Percentiles rank a stretch among this genome's conserved stretches.
phyloP scores from a whole-genome alignment of 2,113 vertebrate genomes.

The Hystrix brachyura region DNA sequence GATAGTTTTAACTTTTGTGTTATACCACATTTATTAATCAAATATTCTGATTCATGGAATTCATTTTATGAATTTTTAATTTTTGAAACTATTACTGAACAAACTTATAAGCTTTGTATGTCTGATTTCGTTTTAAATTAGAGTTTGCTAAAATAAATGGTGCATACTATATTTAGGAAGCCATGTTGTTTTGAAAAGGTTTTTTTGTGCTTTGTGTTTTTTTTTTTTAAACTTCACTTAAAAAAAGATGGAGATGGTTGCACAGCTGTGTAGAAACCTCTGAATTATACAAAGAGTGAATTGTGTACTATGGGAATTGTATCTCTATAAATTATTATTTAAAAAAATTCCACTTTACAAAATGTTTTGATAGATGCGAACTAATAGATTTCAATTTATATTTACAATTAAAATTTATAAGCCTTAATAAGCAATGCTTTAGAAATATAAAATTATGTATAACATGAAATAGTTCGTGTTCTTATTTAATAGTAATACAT shows the following conservation, averaged over 20 bases:
- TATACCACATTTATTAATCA: constrained; percentile 45
- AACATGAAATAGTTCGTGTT: constrained; percentile 58
- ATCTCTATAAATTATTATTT: constrained; percentile 40
- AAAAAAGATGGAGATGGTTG: constrained; percentile 24
- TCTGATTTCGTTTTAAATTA: constrained; percentile 60
- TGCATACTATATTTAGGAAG: neutral
- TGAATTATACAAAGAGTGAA: constrained; percentile 23
- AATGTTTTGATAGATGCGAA: constrained; percentile 54
- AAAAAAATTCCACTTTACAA: constrained; percentile 18
- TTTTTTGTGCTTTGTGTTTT: neutral
- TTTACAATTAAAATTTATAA: constrained; percentile 45
- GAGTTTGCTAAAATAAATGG: constrained; percentile 51
- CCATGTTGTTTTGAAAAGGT: neutral
- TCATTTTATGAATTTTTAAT: constrained; percentile 1
- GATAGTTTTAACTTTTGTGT: constrained; percentile 37
- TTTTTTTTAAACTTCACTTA: neutral
- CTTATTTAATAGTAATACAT: constrained; percentile 16
- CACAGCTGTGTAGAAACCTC: constrained; percentile 25
- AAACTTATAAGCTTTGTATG: neutral
- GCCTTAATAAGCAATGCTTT: constrained; percentile 55
- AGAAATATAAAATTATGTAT: constrained; percentile 60
- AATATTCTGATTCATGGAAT: constrained; percentile 45
- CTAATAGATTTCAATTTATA: constrained; percentile 70
- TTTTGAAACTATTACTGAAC: constrained; percentile 22
- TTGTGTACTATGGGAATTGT: constrained; percentile 16